phyloP scores from a whole-genome alignment of 2,113 vertebrate genomes.

The Gymnobelideus leadbeateri region DNA sequence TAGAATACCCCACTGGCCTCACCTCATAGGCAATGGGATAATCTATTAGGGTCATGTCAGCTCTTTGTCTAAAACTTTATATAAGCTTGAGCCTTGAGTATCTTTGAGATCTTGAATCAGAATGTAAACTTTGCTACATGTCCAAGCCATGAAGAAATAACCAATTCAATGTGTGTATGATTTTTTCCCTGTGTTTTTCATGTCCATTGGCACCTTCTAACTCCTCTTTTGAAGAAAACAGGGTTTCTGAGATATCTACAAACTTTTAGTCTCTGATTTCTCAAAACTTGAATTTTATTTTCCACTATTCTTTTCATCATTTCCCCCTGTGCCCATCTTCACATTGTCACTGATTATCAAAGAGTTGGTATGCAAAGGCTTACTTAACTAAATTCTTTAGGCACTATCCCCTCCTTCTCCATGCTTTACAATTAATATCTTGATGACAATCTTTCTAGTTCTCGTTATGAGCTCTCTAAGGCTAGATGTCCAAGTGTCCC shows the following conservation, averaged over 20 bases:
- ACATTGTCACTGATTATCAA: neutral
- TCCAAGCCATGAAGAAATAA: neutral
- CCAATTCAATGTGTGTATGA: neutral
- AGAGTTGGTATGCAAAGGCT: neutral
- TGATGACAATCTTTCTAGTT: neutral
- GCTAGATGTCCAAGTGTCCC: neutral
- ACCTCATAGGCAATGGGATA: too few relatives aligned
- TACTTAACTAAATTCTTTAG: neutral
- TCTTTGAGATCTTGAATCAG: neutral
- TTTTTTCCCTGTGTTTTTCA: neutral
- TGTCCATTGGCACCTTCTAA: neutral
- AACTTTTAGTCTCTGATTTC: neutral
- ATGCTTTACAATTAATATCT: neutral
- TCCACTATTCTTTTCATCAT: neutral
- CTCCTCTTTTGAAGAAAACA: neutral
- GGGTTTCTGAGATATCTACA: neutral
- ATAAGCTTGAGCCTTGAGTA: neutral
- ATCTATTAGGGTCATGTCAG: too few relatives aligned
- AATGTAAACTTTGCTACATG: neutral
- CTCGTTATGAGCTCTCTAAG: neutral
- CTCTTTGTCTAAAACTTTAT: too few relatives aligned
- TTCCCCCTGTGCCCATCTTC: neutral
- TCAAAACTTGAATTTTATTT: neutral
- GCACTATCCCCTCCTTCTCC: neutral
- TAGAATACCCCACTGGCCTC: too few relatives aligned